Percentiles rank a stretch among this genome's conserved stretches.
These are phyloP conservation scores for Notothenia rossii DNA, from an alignment of 2,113 vertebrate species.

Conservation along the genomic window DNA sequence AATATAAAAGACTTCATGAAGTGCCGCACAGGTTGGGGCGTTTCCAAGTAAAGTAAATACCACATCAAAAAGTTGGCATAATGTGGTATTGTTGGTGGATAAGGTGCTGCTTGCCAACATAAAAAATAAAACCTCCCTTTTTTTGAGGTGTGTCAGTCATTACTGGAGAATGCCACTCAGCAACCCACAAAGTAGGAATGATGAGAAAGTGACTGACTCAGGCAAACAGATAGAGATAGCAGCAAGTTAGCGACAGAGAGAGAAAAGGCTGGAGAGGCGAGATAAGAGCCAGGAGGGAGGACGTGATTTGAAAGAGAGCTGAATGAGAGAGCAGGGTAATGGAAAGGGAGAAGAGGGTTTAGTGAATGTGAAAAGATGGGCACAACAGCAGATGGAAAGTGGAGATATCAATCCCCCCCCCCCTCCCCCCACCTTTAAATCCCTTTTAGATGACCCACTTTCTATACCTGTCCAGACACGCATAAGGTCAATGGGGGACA, in stretches of 20 bases:
- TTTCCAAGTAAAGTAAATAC: constrained; percentile 10
- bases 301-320: not conserved
- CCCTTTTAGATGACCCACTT: constrained; percentile 52
- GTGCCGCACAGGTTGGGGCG: not conserved
- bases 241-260: not conserved
- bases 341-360: not conserved
- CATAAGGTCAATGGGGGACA: constrained; percentile 16
- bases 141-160: constrained; percentile 47
- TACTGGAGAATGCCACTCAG: constrained; percentile 48
- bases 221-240: constrained; percentile 16
- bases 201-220: constrained; percentile 32
- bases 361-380: not conserved
- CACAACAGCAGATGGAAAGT: constrained; percentile 25
- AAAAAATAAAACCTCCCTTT: constrained; percentile 22
- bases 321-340: constrained; percentile 13
- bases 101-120: not conserved
- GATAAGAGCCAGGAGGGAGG: constrained; percentile 41
- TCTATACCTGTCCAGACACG: constrained; percentile 44
- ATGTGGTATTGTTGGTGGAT: not conserved
- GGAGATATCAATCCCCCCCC: constrained; percentile 16
- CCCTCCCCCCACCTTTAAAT: constrained; percentile 10
- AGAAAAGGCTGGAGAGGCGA: constrained; percentile 16
- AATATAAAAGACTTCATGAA: not conserved
- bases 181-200: constrained; percentile 27
- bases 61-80: not conserved